Conservation (phyloP, 2,113 vertebrate genomes). For the Microtus montanus region DNA sequence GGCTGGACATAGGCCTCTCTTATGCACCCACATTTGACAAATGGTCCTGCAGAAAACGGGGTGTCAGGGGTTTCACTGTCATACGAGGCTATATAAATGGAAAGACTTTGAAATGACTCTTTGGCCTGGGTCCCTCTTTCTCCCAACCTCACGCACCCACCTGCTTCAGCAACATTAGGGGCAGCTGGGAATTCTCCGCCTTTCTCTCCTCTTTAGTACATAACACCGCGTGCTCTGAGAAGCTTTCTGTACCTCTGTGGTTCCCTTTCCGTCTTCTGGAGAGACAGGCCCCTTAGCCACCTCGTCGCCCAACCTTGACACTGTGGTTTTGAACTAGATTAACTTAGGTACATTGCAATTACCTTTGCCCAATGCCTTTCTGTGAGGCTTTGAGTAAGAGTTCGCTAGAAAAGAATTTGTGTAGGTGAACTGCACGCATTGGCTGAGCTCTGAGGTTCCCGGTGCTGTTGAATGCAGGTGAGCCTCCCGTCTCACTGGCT, state of each 20-base stretch:
- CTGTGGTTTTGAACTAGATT: not conserved
- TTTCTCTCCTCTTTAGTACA: not conserved
- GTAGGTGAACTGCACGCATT: too few relatives aligned
- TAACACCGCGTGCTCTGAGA: not conserved
- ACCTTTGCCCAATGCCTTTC: not conserved
- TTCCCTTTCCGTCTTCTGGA: not conserved
- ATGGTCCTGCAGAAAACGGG: not conserved
- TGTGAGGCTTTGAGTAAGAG: not conserved
- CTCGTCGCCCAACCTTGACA: not conserved
- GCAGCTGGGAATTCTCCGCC: accelerated
- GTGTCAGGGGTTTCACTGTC: not conserved
- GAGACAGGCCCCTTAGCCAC: not conserved
- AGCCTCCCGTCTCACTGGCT: not conserved
- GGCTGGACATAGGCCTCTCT: not conserved
- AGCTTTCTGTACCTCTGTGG: not conserved
- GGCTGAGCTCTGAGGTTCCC: too few relatives aligned
- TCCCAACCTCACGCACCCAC: not conserved
- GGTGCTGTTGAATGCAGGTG: not conserved
- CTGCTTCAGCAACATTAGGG: not conserved
- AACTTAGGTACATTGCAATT: not conserved
- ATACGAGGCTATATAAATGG: not conserved
- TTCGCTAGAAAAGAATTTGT: not conserved
- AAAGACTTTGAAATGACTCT: not conserved
- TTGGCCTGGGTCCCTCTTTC: not conserved
- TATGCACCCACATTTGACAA: too few relatives aligned